Evolutionary conservation across 1,140 invertebrate genomes (phyloP).

Genomic region (Epicauta chinensis): DNA sequence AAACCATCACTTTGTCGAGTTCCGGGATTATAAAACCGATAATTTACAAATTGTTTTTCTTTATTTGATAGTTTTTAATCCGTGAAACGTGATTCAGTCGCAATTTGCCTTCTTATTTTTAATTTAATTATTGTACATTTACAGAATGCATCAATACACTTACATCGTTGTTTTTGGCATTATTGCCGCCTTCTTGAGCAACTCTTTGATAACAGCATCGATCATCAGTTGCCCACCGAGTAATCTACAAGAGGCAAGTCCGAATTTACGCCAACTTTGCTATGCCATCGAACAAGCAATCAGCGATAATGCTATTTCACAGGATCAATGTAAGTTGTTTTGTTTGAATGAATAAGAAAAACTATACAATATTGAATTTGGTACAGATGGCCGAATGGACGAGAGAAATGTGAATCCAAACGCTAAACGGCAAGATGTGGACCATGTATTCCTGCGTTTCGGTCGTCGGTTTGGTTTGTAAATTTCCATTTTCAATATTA

Average conservation of each 20-base stretch:
- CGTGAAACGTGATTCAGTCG: constrained; percentile 3
- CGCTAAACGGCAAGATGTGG: constrained; percentile 69
- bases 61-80: too few species aligned
- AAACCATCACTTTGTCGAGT: constrained; percentile 5
- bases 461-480: constrained; percentile 55
- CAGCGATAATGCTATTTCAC: constrained; percentile 21
- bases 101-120: background rate
- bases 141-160: constrained; percentile 29
- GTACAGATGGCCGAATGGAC: constrained; percentile 23
- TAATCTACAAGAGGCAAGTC: constrained; percentile 24
- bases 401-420: constrained; percentile 30
- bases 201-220: constrained; percentile 23
- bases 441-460: constrained; percentile 75
- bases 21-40: background rate
- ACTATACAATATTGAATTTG: constrained; percentile 7
- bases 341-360: too few species aligned
- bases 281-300: constrained; percentile 29
- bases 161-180: constrained; percentile 18
- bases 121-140: background rate
- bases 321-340: constrained; percentile 7
- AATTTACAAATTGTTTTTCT: too few species aligned
- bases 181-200: constrained; percentile 18
- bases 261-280: constrained; percentile 35
- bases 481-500: background rate
- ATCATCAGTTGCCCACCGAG: constrained; percentile 34